Conservation (phyloP, 2,113 vertebrate species). For the Microcebus jonahi region DNA sequence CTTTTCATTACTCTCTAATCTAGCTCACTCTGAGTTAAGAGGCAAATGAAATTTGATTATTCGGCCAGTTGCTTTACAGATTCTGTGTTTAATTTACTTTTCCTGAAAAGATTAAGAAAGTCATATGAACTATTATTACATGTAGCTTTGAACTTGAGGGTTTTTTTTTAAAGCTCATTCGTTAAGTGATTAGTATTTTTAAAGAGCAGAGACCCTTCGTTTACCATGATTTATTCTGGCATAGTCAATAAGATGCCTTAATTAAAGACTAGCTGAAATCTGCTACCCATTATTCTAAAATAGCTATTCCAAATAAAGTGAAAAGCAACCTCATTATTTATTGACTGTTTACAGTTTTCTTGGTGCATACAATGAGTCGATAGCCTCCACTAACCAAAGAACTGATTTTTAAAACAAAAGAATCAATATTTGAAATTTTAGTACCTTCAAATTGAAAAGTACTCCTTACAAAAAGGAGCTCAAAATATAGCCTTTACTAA, state of each 20-base stretch:
- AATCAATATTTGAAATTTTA: not conserved
- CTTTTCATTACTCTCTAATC: conserved; percentile 75
- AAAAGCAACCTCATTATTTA: not conserved
- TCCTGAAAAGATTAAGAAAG: conserved; percentile 45
- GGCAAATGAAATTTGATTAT: conserved; percentile 75
- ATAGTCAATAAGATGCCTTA: not conserved
- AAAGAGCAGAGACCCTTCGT: not conserved
- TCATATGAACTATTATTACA: conserved; percentile 29
- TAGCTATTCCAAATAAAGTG: not conserved
- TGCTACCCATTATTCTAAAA: conserved; percentile 10
- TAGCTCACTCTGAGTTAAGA: conserved; percentile 65
- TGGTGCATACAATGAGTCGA: not conserved
- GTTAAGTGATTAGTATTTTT: conserved; percentile 51
- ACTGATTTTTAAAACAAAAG: not conserved
- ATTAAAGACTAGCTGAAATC: conserved; percentile 48
- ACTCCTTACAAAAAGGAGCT: not conserved
- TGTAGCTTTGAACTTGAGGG: not conserved
- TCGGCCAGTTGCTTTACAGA: conserved; percentile 52
- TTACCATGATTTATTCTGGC: not conserved
- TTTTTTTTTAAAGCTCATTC: not conserved
- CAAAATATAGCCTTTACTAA: conserved; percentile 4
- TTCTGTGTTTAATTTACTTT: conserved; percentile 60
- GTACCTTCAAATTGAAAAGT: not conserved
- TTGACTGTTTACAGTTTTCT: not conserved
- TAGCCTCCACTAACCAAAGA: not conserved